These are phyloP conservation scores for Tyria jacobaeae DNA, from an alignment of 2,888 invertebrate genomes.

Conservation along the genomic window DNA sequence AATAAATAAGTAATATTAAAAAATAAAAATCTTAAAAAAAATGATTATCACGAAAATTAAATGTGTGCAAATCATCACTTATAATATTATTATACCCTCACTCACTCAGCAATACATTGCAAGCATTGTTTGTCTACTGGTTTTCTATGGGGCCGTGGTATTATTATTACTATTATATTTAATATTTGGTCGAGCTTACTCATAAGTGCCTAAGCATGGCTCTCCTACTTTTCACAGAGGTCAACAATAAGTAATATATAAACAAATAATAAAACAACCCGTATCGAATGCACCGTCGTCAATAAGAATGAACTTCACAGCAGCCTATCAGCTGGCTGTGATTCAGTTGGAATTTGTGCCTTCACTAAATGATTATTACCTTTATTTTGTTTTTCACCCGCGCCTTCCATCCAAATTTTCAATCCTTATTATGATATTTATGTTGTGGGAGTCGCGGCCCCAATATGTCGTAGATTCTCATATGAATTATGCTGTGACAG, in stretches of 20 bases:
- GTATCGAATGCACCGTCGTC: conserved; percentile 35
- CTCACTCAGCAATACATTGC: too few relatives aligned
- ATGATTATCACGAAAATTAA: neutral
- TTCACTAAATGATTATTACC: conserved; percentile 74
- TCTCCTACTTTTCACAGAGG: neutral
- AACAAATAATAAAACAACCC: conserved; percentile 6
- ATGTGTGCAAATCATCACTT: too few relatives aligned
- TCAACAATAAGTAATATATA: conserved; percentile 9
- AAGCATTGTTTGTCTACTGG: too few relatives aligned
- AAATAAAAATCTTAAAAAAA: too few relatives aligned
- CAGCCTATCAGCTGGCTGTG: conserved; percentile 65
- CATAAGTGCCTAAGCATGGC: too few relatives aligned
- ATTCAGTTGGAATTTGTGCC: conserved; percentile 74
- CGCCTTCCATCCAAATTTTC: conserved; percentile 69
- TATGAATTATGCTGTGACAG: conserved; percentile 43
- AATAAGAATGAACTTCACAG: conserved; percentile 56
- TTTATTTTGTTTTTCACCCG: conserved; percentile 70
- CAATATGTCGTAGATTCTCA: conserved; percentile 34
- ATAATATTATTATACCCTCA: too few relatives aligned
- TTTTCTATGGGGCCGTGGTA: too few relatives aligned
- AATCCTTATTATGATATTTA: conserved; percentile 72
- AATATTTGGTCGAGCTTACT: too few relatives aligned
- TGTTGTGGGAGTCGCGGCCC: conserved; percentile 56
- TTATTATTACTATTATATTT: too few relatives aligned
- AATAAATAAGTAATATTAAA: too few relatives aligned